These are phyloP conservation scores for Staurois parvus DNA, from an alignment of 2,797 vertebrate species.

Conservation along the genomic window DNA sequence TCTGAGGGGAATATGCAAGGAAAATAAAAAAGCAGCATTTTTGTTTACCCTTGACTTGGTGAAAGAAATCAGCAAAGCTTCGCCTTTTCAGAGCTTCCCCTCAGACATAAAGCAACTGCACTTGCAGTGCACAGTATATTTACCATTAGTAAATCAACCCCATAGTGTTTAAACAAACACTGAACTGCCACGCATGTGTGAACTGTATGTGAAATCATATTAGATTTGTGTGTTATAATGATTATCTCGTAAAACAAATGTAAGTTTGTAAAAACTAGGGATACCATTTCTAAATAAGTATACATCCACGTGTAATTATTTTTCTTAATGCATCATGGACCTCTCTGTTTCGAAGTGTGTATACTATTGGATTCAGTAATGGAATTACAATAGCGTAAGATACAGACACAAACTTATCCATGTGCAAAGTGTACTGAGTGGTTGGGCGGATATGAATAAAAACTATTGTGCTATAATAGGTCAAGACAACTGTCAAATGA, in stretches of 20 bases:
- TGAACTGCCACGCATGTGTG: too few species aligned
- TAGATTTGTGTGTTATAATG: too few species aligned
- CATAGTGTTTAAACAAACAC: too few species aligned
- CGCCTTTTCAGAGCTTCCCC: too few species aligned
- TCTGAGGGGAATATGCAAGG: too few species aligned
- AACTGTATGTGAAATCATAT: too few species aligned
- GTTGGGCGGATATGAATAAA: slow-evolving; percentile 42
- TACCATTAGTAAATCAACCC: too few species aligned
- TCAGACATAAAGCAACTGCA: too few species aligned
- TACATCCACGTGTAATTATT: not conserved
- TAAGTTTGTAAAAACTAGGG: not conserved
- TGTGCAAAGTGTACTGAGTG: slow-evolving; percentile 4
- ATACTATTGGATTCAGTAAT: slow-evolving; percentile 52
- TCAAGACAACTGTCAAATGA: slow-evolving; percentile 52
- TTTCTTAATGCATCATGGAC: slow-evolving; percentile 30
- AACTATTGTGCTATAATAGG: slow-evolving; percentile 45
- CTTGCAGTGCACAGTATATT: too few species aligned
- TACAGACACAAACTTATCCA: slow-evolving; percentile 52
- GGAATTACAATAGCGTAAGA: slow-evolving; percentile 48
- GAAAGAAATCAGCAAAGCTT: too few species aligned
- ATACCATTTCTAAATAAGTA: not conserved
- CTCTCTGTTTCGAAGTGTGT: slow-evolving; percentile 50
- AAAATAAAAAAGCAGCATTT: too few species aligned
- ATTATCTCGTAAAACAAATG: not conserved
- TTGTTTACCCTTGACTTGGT: too few species aligned